Conservation (phyloP, 1,140 invertebrate genomes). For the Drosophila biarmipes region DNA sequence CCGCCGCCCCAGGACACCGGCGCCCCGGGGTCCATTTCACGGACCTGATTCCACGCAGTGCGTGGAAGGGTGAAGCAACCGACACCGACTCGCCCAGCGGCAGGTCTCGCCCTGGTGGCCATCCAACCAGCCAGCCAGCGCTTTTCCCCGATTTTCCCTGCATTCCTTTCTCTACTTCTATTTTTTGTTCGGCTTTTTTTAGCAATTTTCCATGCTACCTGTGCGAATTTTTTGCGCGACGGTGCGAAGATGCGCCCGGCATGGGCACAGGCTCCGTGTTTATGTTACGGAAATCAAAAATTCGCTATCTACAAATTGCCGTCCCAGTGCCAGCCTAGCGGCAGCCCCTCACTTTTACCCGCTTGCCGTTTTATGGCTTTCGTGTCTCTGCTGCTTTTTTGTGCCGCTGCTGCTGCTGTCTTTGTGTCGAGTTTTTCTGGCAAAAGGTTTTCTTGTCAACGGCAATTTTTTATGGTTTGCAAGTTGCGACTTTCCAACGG, state of each 20-base stretch:
- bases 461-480: conserved; percentile 76
- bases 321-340: conserved; percentile 34
- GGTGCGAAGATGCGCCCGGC: conserved; percentile 49
- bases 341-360: conserved; percentile 58
- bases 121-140: conserved; percentile 38
- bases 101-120: conserved; percentile 60
- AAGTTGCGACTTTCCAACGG: conserved; percentile 57
- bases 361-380: conserved; percentile 76
- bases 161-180: conserved; percentile 23
- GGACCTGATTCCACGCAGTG: conserved; percentile 64
- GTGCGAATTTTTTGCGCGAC: conserved; percentile 78
- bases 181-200: conserved; percentile 48
- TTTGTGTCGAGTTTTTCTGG: conserved; percentile 45
- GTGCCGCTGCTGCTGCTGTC: conserved; percentile 3
- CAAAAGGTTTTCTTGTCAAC: conserved; percentile 65
- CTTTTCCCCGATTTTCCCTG: conserved; percentile 32
- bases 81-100: conserved; percentile 46
- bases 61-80: conserved; percentile 70
- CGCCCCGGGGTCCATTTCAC: conserved; percentile 57
- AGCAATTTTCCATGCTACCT: conserved; percentile 82
- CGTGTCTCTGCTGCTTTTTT: conserved; percentile 30
- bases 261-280: conserved; percentile 65
- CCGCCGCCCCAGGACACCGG: conserved; percentile 64
- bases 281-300: conserved; percentile 83
- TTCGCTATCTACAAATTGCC: conserved; percentile 78